Evolutionary conservation across 1,140 invertebrate species (phyloP), one percentile per base, ranked within the genome.

Genomic region (Rhyzopertha dominica): DNA sequence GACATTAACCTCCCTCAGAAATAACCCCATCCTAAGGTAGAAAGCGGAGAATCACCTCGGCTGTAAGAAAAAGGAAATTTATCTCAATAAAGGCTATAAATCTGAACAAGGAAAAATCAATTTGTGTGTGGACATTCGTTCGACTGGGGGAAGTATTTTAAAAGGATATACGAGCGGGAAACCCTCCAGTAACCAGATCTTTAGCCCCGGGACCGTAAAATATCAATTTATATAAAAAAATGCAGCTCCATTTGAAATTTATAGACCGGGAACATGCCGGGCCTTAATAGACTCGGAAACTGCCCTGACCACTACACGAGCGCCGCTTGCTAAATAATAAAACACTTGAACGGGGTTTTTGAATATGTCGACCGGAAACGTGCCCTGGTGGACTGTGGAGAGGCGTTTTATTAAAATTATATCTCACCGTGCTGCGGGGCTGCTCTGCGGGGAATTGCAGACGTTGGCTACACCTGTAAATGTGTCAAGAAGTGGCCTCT

Each of bases 11-110:
- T n/a, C n/a, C n/a, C n/a, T n/a, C n/a, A n/a, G n/a, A n/a, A n/a
- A n/a, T n/a, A n/a, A n/a, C n/a, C n/a, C n/a, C n/a, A n/a, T n/a
- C n/a, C n/a, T n/a, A n/a, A n/a, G n/a, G n/a, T n/a, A n/a, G n/a
- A n/a, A n/a, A n/a, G n/a, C n/a, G n/a, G n/a, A n/a, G n/a, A n/a
- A n/a, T n/a, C n/a, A n/a, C n/a, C n/a, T n/a, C n/a, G n/a, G n/a
- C n/a, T n/a, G n/a, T n/a, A n/a, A n/a, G n/a, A n/a, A n/a, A n/a
- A n/a, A n/a, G 43, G 46, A 36, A 54, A 57, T 57, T 54, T 51
- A 54, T 57, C 51, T 54, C 51, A 54, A 57, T 57, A 57, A 51
- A 50, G 40, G 45, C 43, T 18, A 54, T 54, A 57, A 53, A 57
- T 57, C 54, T 53, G 32, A 44, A 47, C 51, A 47, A 49, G 54